Conservation (phyloP, 2,113 vertebrate genomes). For the Chionodraco myersi region DNA sequence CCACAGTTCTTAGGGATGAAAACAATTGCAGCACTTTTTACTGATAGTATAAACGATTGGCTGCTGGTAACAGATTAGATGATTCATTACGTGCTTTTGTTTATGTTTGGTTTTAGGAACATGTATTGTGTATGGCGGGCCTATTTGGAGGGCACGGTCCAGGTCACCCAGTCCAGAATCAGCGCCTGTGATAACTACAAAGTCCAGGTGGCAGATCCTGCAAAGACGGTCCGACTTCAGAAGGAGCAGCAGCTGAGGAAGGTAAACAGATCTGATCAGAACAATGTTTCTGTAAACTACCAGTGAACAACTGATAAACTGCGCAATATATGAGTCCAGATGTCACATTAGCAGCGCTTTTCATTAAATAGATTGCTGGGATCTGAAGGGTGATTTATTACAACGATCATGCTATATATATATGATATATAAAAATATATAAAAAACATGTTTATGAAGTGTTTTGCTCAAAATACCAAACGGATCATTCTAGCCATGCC, state of each 20-base stretch:
- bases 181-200: conserved; percentile 93
- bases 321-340: conserved; percentile 18
- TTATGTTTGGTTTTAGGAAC: conserved; percentile 81
- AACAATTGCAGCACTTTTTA: no score
- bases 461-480: no score
- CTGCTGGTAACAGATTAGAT: no score
- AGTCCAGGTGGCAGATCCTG: conserved; percentile 91
- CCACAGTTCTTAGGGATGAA: no score
- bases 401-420: no score
- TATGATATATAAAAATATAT: no score
- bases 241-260: conserved; percentile 96
- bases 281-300: not conserved
- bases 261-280: conserved; percentile 75
- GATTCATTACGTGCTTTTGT: no score
- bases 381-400: no score
- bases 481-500: no score
- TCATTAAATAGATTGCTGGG: not conserved
- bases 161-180: conserved; percentile 92
- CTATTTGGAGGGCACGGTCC: conserved; percentile 92
- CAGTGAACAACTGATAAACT: conserved; percentile 8
- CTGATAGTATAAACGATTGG: no score
- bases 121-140: conserved; percentile 95
- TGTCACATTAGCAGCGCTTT: conserved; percentile 4
- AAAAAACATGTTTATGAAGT: no score
- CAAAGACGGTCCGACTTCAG: conserved; percentile 89